Evolutionary conservation across 2,113 vertebrate species (phyloP).

Genomic region (Salvelinus alpinus): DNA sequence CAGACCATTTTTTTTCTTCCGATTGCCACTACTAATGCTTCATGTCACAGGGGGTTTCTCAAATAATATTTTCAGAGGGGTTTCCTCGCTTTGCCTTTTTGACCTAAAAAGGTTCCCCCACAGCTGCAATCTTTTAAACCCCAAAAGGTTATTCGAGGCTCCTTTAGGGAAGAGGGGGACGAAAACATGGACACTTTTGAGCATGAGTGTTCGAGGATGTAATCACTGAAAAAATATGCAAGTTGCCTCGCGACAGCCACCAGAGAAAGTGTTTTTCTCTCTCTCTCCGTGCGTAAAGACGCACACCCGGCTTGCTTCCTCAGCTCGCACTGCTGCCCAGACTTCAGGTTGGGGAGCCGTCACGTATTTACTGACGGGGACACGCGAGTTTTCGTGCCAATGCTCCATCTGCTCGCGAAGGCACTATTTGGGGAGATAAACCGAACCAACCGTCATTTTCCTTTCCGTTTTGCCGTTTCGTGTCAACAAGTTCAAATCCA

Average conservation of each 20-base stretch:
- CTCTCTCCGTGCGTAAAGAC: conserved; percentile 20
- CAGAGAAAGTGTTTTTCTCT: background rate
- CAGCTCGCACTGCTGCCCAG: conserved; percentile 32
- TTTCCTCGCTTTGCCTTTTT: no score
- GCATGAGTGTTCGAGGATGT: background rate
- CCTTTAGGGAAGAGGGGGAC: background rate
- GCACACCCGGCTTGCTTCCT: conserved; percentile 15
- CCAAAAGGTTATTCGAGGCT: no score
- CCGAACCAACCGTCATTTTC: conserved; percentile 58
- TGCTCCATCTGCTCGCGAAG: conserved; percentile 68
- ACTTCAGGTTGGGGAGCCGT: conserved; percentile 58
- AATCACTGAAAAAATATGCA: background rate
- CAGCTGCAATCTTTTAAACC: no score
- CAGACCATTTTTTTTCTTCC: no score
- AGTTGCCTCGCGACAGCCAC: background rate
- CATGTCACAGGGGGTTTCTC: no score
- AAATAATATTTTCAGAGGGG: no score
- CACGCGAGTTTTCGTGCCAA: conserved; percentile 81
- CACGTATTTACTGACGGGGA: conserved; percentile 75
- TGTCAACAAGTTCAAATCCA: conserved; percentile 36
- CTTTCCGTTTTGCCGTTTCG: conserved; percentile 40
- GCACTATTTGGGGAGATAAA: conserved; percentile 73
- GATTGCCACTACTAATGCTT: no score
- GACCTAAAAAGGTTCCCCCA: no score
- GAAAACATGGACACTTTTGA: background rate